A percentile compares a stretch with the other conserved stretches of the same genome.
phyloP scores from a whole-genome alignment of 2,888 invertebrate genomes.

The Poecilus cupreus region DNA sequence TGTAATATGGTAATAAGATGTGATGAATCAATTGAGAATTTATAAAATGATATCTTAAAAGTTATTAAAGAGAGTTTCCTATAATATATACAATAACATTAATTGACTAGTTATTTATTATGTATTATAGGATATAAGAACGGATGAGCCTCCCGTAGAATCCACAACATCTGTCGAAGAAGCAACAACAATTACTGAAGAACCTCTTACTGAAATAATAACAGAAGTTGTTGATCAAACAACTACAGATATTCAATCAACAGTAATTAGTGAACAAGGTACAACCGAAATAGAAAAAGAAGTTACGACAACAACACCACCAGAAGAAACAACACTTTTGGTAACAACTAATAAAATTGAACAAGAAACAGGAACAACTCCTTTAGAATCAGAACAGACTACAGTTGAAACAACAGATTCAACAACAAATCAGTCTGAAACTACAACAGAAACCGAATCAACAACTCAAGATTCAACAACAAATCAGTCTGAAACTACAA shows the following conservation, averaged over 20 bases:
- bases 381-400: neutral
- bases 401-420: neutral
- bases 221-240: no score
- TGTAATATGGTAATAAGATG: no score
- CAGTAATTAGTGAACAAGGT: conserved; percentile 62
- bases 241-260: conserved; percentile 63
- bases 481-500: no score
- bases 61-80: no score
- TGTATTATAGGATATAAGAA: conserved; percentile 3
- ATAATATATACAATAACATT: no score
- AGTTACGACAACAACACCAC: conserved; percentile 30
- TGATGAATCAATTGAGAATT: no score
- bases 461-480: no score
- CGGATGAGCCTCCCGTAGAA: conserved; percentile 59
- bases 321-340: conserved; percentile 37
- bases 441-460: no score
- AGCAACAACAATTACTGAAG: conserved; percentile 60
- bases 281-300: conserved; percentile 50
- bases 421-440: no score
- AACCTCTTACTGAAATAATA: no score
- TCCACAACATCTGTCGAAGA: conserved; percentile 60
- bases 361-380: conserved; percentile 24
- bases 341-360: conserved; percentile 25
- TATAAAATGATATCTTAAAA: no score
- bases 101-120: conserved; percentile 44